Base-by-base conservation (phyloP, 53 echinoderm and acorn worm species). In the Hippasteria phrygiana region DNA sequence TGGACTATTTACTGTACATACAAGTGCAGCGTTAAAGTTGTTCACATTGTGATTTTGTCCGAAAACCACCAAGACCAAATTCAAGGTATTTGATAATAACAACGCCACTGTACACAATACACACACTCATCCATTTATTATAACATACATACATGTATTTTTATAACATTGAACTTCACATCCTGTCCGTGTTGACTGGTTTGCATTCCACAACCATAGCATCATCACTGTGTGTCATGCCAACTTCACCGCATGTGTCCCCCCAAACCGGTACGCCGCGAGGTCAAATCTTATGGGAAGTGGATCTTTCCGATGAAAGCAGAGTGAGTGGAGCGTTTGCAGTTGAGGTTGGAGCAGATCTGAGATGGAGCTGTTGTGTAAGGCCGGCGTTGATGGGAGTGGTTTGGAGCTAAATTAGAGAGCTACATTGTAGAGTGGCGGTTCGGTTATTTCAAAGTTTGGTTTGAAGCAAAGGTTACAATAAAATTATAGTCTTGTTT, bases 151-250 rank as follows among this genome's bases (percentile, higher is more conserved):
- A n/a, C 45, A 22, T 29, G 65, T 81, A 43, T 81, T 63, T 20
- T 27, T 81, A 65, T 81, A 64, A 43, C 28, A 63, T 81, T 81
- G 81, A 65, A 81, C 81, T 81, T 45, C 31, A 81, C 65, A 55
- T 81, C 81, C 81, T 81, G 81, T 36, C 59, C 40, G 29, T 56
- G 34, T 62, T 80, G 59, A 81, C 81, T 43, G 81, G 81, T 45
- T 63, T 18, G 42, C 81, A 81, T 81, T 81, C 81, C 81, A 81
- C 28, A 63, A 32, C 17, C 81, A 81, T 81, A 28, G 63, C 43
- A 81, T 81, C 81, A 81, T 64, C 65, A 65, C 14, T 38, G 41
- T 40, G 63, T 39, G 16, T 14, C 65, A 43, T 32, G 43, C 64
- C 7, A 45, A 32, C 40, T 14, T 80, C 64, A 36, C 81, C 37